Evolutionary conservation across 1,140 invertebrate species (phyloP).

Genomic region (Papilio aristodemus): DNA sequence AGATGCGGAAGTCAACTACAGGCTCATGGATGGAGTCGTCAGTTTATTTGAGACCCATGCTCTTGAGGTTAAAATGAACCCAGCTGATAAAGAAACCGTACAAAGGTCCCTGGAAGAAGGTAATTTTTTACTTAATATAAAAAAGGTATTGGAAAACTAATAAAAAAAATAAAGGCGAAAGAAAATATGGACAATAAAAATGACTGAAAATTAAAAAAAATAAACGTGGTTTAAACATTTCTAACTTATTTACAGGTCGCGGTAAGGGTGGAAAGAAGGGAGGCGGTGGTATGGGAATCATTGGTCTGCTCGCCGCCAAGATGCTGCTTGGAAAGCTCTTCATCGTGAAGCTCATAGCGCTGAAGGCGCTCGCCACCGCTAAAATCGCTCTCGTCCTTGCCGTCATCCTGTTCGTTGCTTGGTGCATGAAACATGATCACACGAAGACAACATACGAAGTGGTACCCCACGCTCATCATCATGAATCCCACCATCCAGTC

Average conservation of each 20-base stretch:
- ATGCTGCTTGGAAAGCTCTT: constrained; percentile 71
- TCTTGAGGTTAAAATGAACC: constrained; percentile 72
- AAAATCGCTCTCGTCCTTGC: constrained; percentile 71
- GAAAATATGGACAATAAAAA: no score
- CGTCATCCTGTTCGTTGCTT: constrained; percentile 70
- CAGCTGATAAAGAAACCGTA: constrained; percentile 67
- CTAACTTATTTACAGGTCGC: constrained; percentile 55
- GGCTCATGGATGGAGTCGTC: constrained; percentile 69
- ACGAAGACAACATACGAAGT: constrained; percentile 75
- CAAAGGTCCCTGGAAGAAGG: constrained; percentile 75
- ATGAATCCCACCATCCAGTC: constrained; percentile 64
- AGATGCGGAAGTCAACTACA: constrained; percentile 71
- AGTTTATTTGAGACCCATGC: constrained; percentile 71
- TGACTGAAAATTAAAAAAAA: no score
- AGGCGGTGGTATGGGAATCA: constrained; percentile 58
- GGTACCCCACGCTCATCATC: constrained; percentile 67
- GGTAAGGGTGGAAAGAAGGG: constrained; percentile 71
- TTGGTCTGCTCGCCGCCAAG: constrained; percentile 70
- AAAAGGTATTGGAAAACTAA: not conserved
- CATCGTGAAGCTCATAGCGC: constrained; percentile 72
- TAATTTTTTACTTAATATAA: constrained; percentile 34
- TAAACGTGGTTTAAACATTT: not conserved
- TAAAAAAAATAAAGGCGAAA: no score
- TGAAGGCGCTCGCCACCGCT: constrained; percentile 72
- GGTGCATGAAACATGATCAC: constrained; percentile 70